Conservation (phyloP, 2,113 vertebrate species). For the Clupea harengus region DNA sequence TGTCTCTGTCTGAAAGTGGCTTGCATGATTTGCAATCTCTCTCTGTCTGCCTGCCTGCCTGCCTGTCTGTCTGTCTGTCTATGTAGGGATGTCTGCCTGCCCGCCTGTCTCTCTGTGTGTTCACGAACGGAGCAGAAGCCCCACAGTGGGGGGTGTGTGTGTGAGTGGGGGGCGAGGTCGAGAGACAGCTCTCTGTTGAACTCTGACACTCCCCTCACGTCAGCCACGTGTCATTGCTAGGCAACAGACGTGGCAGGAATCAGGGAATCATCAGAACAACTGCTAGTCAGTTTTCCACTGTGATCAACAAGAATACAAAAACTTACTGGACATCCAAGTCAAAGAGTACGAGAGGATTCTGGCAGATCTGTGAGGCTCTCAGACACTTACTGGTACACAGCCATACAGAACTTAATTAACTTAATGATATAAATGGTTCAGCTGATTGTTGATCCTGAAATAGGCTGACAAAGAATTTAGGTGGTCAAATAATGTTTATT, state of each 20-base stretch:
- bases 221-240: constrained; percentile 8
- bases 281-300: background rate
- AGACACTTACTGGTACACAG: background rate
- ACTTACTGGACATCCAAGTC: background rate
- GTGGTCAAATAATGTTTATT: no score
- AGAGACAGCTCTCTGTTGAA: background rate
- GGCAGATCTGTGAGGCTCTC: background rate
- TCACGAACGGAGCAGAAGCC: no score
- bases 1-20: no score
- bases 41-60: background rate
- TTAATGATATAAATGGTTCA: background rate
- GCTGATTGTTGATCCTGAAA: background rate
- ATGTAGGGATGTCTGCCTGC: no score
- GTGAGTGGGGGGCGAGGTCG: no score
- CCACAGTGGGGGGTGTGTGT: no score
- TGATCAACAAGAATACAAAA: background rate
- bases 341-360: background rate
- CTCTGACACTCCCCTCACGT: background rate
- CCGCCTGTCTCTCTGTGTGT: no score
- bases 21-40: no score
- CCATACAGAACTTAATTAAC: background rate
- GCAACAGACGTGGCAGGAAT: background rate
- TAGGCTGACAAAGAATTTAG: no score
- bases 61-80: no score
- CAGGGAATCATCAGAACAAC: background rate